Base-by-base conservation (phyloP, 2,113 vertebrate species). In the Corydoras maculifer region DNA sequence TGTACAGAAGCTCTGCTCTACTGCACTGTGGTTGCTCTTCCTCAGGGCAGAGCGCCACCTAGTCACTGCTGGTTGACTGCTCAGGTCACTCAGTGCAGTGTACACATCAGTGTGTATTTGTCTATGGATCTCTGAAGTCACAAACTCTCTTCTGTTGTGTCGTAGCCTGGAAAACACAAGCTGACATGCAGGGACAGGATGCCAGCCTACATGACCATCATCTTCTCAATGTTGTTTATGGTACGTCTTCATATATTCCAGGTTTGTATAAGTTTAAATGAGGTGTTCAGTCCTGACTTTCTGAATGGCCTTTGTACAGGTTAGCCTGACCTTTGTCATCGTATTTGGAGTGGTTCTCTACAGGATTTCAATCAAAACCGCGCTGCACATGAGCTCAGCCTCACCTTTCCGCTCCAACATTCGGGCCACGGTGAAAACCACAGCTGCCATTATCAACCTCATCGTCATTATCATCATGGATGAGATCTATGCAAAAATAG, bases 401-500 rank as follows among this genome's bases (percentile, higher is more conserved):
- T 87, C 91, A 0, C 88, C 87, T 0, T 91, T 93, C 9, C 87
- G 91, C 1, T 90, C 92, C 1, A 96, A 94, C 12, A 89, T 97
- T 51, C 83, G 96, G 12, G 93, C 95, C 71, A 98, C 94, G 0
- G 95, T 99, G 83, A 97, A 94, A 0, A 92, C 93, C 79, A 99
- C 97, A 0, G 95, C 92, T 0, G 97, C 97, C 74, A 91, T 98
- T 79, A 97, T 99, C 86, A 98, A 98, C 84, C 85, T 99, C 78
- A 93, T 99, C 25, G 85, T 96, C 78, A 98, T 99, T 84, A 96
- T 99, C 84, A 91, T 98, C 69, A 84, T 99, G 78, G 97, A 99
- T 12, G 97, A 99, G 81, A 88, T 98, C 9, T 99, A 99, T 0
- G 95, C 85, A 12, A 84, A 84, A 73, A 86, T 98, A 0, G 97